These are phyloP conservation scores for Pristionchus exspectatus DNA, from an alignment of 2,888 invertebrate species.

Conservation along the genomic window DNA sequence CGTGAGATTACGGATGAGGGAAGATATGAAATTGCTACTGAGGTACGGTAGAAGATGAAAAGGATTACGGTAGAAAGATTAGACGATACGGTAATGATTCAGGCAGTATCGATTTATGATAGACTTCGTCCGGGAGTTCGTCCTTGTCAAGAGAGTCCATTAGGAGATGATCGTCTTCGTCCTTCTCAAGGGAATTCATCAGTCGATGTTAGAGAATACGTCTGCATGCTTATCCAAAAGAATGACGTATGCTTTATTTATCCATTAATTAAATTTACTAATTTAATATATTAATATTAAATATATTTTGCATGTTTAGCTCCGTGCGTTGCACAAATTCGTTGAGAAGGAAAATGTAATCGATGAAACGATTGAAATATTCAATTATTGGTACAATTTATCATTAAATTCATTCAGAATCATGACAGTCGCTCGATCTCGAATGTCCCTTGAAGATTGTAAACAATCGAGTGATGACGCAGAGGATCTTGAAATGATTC, in stretches of 20 bases:
- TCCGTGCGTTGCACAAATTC: background rate
- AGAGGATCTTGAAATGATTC: background rate
- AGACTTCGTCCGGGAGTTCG: conserved; percentile 4
- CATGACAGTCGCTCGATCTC: background rate
- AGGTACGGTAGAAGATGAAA: background rate
- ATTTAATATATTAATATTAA: background rate
- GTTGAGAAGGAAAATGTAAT: background rate
- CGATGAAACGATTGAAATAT: conserved; percentile 27
- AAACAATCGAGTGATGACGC: background rate
- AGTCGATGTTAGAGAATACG: background rate
- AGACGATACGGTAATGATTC: background rate
- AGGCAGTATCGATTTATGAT: conserved; percentile 38
- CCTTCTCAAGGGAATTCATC: background rate
- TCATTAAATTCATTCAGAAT: background rate
- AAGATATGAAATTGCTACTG: background rate
- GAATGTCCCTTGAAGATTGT: background rate
- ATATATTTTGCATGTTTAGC: too few species aligned
- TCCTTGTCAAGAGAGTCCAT: background rate
- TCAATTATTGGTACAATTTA: background rate
- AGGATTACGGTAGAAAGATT: background rate
- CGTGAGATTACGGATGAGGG: background rate
- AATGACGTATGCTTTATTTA: background rate
- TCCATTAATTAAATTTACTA: background rate
- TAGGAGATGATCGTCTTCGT: background rate
- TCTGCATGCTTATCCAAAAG: background rate